These are phyloP conservation scores for Prunella strophiata DNA, from an alignment of 2,797 vertebrate species.

Conservation along the genomic window DNA sequence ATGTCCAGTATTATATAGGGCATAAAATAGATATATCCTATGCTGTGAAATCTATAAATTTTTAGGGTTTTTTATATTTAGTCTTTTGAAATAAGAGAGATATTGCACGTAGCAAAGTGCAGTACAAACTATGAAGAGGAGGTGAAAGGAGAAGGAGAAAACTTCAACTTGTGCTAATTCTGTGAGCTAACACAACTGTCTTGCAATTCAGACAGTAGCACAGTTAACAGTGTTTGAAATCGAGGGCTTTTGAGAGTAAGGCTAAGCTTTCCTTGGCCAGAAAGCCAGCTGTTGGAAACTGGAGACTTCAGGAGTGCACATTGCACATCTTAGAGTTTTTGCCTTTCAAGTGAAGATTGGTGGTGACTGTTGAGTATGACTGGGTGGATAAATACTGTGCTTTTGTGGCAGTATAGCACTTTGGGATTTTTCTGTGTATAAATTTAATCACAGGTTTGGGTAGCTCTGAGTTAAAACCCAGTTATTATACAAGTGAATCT, in stretches of 20 bases:
- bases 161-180: no score
- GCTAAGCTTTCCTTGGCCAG: neutral
- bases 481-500: neutral
- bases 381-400: neutral
- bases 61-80: neutral
- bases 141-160: neutral
- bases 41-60: neutral
- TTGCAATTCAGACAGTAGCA: neutral
- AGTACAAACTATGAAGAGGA: neutral
- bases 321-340: neutral
- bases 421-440: neutral
- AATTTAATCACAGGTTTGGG: neutral
- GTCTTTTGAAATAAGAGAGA: neutral
- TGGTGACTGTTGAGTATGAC: neutral
- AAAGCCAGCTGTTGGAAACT: neutral
- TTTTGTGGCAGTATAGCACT: neutral
- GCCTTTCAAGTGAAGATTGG: neutral
- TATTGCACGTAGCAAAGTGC: neutral
- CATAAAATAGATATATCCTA: neutral
- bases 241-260: neutral
- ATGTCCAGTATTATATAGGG: neutral
- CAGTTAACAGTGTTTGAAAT: neutral
- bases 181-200: neutral
- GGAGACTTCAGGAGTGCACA: neutral
- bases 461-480: neutral